Evolutionary conservation across 1,140 invertebrate genomes (phyloP), one percentile per base, ranked within the genome.

Genomic region (Trypoxylus dichotomus): DNA sequence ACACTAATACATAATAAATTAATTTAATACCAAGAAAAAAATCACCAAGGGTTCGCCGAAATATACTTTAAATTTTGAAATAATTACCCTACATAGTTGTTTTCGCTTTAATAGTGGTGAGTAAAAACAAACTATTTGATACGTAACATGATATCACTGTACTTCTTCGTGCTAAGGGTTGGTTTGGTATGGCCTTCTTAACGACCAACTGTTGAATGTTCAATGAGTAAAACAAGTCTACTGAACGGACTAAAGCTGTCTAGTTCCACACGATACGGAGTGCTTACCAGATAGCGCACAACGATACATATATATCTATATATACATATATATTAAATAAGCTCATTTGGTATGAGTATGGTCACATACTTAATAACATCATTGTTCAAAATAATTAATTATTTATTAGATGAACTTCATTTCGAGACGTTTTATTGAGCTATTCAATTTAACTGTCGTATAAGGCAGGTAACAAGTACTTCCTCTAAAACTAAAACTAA

Each of bases 311-410:
- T n/a, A n/a, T n/a, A n/a, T n/a, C n/a, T n/a, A n/a, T n/a, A 73
- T 73, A 73, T 27, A 37, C 37, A 73, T 73, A 73, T 37, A 73
- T 21, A 73, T 73, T 73, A 73, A 73, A 73, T 73, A 37, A 32
- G 71, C 71, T 41, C 27, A 41, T 32, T 73, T 73, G 27, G 60
- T 63, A 63, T 63, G 60, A 19, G 60, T 11, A 63, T 19, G 60
- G 60, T 37, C 60, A 63, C 60, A 63, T 63, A 63, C 24, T 63
- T 63, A 63, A 63, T 63, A 63, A 63, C 60, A 63, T 63, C 21
- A 63, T 63, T 63, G 60, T 63, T 63, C 60, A 13, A 63, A 63
- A 63, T 63, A 63, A 63, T 63, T 63, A 63, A 63, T 63, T 63
- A 63, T 63, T 63, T 63, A 63, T 47, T 47, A 47, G 43, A 47